Conservation (phyloP, 2,888 invertebrate species). For the Therioaphis trifolii region DNA sequence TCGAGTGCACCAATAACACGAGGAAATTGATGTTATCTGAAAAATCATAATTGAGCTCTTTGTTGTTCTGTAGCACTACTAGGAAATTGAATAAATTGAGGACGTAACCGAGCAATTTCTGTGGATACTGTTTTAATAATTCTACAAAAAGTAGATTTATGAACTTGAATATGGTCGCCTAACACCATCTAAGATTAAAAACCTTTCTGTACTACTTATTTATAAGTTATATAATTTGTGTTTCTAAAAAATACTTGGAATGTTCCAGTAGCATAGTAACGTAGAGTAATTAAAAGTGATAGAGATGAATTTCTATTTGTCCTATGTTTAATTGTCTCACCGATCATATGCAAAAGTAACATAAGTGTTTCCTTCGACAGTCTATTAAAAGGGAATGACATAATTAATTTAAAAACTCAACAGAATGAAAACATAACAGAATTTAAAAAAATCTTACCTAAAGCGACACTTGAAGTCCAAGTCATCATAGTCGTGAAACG, state of each 20-base stretch:
- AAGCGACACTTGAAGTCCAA: not conserved
- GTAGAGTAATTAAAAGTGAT: constrained; percentile 18
- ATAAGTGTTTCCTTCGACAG: constrained; percentile 3
- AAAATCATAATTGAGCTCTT: not conserved
- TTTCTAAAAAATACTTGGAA: constrained; percentile 9
- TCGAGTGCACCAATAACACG: not conserved
- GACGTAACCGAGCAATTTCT: not conserved
- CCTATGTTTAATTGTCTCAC: constrained; percentile 2
- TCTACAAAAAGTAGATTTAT: constrained; percentile 1
- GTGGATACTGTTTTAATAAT: not conserved
- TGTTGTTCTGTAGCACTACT: not conserved
- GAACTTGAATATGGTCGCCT: not conserved
- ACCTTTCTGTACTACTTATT: not conserved
- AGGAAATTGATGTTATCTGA: not conserved
- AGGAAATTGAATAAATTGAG: constrained; percentile 19
- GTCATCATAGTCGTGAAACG: constrained; percentile 18
- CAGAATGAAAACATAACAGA: not conserved
- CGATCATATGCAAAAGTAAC: constrained; percentile 10
- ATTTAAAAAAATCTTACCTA: constrained; percentile 1
- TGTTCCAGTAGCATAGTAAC: constrained; percentile 26
- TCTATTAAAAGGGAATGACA: too few species aligned
- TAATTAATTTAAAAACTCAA: not conserved
- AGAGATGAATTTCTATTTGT: not conserved
- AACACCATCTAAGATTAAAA: not conserved
- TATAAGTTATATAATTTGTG: not conserved